Evolutionary conservation across 2,113 vertebrate genomes (phyloP).

Genomic region (Empidonax alnorum): DNA sequence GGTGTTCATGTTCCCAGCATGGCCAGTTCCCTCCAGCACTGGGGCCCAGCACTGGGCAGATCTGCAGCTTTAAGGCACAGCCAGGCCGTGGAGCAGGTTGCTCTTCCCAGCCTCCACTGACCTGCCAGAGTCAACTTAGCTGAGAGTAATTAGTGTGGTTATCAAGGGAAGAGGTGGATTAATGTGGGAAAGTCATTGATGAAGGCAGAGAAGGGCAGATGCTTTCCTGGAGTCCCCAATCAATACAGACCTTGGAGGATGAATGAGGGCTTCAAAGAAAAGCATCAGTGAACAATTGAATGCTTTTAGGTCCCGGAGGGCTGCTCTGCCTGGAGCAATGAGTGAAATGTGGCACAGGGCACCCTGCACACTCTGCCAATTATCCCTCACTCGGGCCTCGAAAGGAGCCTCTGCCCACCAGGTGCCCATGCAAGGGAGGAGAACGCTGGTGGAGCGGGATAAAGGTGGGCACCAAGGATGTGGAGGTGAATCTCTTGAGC

Average conservation of each 20-base stretch:
- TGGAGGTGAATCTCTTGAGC: background rate
- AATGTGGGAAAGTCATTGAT: conserved; percentile 77
- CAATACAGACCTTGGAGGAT: conserved; percentile 66
- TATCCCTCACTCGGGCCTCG: background rate
- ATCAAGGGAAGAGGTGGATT: conserved; percentile 70
- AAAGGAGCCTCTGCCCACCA: background rate
- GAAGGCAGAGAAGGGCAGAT: conserved; percentile 64
- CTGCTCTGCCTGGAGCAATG: conserved; percentile 47
- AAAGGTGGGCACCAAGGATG: background rate
- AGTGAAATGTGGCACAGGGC: background rate
- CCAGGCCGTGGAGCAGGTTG: background rate
- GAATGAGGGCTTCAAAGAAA: conserved; percentile 68
- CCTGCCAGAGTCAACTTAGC: conserved; percentile 45
- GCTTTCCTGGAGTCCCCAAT: conserved; percentile 65
- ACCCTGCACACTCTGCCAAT: background rate
- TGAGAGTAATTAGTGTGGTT: conserved; percentile 59
- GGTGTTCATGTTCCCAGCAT: background rate
- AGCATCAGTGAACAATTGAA: conserved; percentile 44
- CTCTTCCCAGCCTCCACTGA: conserved; percentile 14
- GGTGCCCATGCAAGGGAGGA: background rate
- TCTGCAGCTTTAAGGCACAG: conserved; percentile 23
- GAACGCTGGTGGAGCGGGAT: background rate
- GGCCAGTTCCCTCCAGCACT: background rate
- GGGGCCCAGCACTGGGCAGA: rapidly evolving
- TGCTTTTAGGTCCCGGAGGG: conserved; percentile 54